Evolutionary conservation across 2,888 invertebrate species (phyloP).

Genomic region (Erynnis tages): DNA sequence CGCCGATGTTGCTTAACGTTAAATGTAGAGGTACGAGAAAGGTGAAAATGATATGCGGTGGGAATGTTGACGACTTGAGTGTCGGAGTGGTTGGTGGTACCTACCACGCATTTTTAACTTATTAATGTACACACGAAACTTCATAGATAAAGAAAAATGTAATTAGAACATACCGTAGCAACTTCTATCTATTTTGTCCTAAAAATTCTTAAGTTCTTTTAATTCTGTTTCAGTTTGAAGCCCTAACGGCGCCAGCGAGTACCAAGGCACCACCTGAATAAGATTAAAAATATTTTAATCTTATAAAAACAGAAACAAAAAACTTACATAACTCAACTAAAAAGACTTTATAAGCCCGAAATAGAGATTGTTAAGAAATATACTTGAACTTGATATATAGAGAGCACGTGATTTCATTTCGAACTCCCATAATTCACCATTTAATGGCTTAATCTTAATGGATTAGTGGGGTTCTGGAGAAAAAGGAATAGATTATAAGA

Average conservation of each 20-base stretch:
- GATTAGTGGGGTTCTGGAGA: background rate
- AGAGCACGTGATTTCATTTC: conserved; percentile 27
- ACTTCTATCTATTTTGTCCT: too few species aligned
- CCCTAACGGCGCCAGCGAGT: conserved; percentile 45
- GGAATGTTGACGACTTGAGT: too few species aligned
- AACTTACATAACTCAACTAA: conserved; percentile 3
- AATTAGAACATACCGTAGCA: too few species aligned
- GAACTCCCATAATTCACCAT: conserved; percentile 8
- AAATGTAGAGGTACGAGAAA: too few species aligned
- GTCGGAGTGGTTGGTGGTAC: too few species aligned
- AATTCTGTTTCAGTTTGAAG: conserved; percentile 54
- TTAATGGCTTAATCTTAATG: conserved; percentile 4
- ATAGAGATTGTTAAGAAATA: conserved; percentile 19
- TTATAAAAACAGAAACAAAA: too few species aligned
- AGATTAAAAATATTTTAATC: conserved; percentile 1
- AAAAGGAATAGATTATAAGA: background rate
- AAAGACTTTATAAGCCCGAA: background rate
- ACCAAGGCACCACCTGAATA: background rate
- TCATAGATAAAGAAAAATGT: too few species aligned
- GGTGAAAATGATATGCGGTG: too few species aligned
- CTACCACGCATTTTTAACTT: too few species aligned
- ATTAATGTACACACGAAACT: too few species aligned
- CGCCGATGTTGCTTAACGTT: too few species aligned
- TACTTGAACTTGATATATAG: conserved; percentile 22
- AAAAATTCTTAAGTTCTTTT: background rate